phyloP scores from a whole-genome alignment of 2,888 invertebrate species.

The Pyrrhia umbra region DNA sequence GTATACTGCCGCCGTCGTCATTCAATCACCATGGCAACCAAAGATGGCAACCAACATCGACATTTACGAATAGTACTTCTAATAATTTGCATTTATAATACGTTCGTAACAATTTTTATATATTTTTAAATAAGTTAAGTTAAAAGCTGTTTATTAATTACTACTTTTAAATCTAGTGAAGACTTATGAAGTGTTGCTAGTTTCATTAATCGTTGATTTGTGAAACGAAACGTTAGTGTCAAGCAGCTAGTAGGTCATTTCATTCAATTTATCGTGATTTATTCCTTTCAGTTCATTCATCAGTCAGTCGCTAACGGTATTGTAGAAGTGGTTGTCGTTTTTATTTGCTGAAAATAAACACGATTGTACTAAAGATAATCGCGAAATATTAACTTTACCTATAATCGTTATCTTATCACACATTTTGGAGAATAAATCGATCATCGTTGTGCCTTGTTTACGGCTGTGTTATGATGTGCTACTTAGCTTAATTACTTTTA shows the following conservation, averaged over 20 bases:
- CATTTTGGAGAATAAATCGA: slow-evolving; percentile 69
- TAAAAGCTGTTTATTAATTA: too few species aligned
- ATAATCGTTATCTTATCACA: slow-evolving; percentile 76
- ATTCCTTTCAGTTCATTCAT: slow-evolving; percentile 9
- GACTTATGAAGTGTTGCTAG: not conserved
- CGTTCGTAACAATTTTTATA: too few species aligned
- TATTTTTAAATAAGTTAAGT: too few species aligned
- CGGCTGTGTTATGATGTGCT: slow-evolving; percentile 67
- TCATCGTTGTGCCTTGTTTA: slow-evolving; percentile 60
- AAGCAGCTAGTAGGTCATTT: not conserved
- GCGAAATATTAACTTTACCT: slow-evolving; percentile 58
- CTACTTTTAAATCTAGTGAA: too few species aligned
- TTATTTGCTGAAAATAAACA: slow-evolving; percentile 57
- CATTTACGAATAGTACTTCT: too few species aligned
- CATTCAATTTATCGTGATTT: not conserved
- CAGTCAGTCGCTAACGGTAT: slow-evolving; percentile 71
- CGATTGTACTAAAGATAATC: slow-evolving; percentile 63
- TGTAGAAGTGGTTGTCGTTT: slow-evolving; percentile 52
- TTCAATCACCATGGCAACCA: slow-evolving; percentile 35
- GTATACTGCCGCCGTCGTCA: not conserved
- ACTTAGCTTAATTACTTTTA: slow-evolving; percentile 61
- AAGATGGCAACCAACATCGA: slow-evolving; percentile 4
- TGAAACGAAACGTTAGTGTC: not conserved
- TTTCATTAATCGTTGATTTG: not conserved
- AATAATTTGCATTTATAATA: too few species aligned